Base-by-base conservation (phyloP, 2,797 vertebrate species). In the Manis crassicaudata region DNA sequence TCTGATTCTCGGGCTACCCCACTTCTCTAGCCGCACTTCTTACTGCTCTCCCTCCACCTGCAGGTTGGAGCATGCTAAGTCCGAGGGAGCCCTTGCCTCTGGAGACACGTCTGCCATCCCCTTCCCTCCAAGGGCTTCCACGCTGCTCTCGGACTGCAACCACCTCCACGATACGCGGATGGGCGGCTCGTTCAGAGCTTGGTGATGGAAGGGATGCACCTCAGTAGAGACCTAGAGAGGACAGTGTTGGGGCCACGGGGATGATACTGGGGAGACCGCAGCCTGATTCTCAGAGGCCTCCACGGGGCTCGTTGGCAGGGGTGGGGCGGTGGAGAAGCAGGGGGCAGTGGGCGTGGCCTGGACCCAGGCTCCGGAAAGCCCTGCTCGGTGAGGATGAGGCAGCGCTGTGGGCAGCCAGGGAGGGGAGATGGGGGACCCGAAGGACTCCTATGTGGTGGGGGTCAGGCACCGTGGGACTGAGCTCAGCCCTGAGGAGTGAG, bases 381-480 rank as follows among this genome's bases (percentile, higher is more conserved):
- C 16, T 56, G 17, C 56, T 67, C 6, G 10, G 17, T 17, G 29
- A 52, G 4, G 5, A 11, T 14, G 43, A 52, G 52, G 37, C 62
- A 14, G 5, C 11, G 37, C 56, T 65, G 2, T 67, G 11, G 63
- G 29, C n/a, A 29, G 18, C 17, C 27, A 37, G 63, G 35, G 23
- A 0, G 17, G 37, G 2, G 17, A 60, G 14, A 18, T 0, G 3
- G 54, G 76, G n/a, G n/a, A 7, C 27, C 40, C 5, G 3, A 18
- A 54, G 56, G n/a, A 4, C 62, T 54, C 32, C 25, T 29, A 17
- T 12, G 60, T 40, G 43, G 35, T 12, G 6, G 5, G 52, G 46
- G 5, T n/a, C 43, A 17, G 73, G 35, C 2, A 6, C 10, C 16
- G 8, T 35, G n/a, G 65, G 68, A 17, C 56, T 1, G 10, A 56